Evolutionary conservation across 2,797 vertebrate genomes (phyloP), one percentile per base, ranked within the genome.

Genomic region (Gadopsis bispinosus): DNA sequence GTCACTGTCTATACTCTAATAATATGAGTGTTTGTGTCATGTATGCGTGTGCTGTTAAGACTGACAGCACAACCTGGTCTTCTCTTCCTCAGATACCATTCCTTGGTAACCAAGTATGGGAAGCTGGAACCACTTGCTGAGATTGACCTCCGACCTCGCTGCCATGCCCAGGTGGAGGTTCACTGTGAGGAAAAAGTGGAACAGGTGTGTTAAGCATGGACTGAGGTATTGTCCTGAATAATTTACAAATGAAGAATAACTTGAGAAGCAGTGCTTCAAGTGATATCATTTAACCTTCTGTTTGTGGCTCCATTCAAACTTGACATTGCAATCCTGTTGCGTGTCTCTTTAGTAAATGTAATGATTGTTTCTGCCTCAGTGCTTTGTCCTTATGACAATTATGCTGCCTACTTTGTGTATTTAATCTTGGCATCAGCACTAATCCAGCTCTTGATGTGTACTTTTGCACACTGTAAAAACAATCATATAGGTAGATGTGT

Each of bases 61-160:
- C 7, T 43, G 29, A 70, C 16, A 47, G 11, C 19, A 55, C 37
- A 60, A 26, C 26, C 47, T 63, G 51, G 55, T 67, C 17, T 74
- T 14, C 29, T 26, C 61, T 48, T 69, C 59, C 50, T 9, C 77
- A 99, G 98, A 91, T 99, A 99, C 85, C 97, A 99, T 8, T 96
- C 95, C 82, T 94, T 99, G 89, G 96, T 99, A 60, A 97, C 96
- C 1, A 98, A 99, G 84, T 99, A 99, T 0, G 98, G 98, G 54
- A 98, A 97, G 89, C 88, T 99, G 94, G 97, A 98, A 48, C 98
- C 98, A 4, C 92, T 99, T 67, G 98, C 97, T 1, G 97, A 98
- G 39, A 96, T 99, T 20, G 97, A 99, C 79, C 96, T 99, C n/a
- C 95, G 97, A 78, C 98, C 98, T 0, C 97, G 97, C 83, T 97